Percentiles rank a stretch among this genome's conserved stretches.
phyloP scores from a whole-genome alignment of 2,113 vertebrate species.

The Seriola quinqueradiata region DNA sequence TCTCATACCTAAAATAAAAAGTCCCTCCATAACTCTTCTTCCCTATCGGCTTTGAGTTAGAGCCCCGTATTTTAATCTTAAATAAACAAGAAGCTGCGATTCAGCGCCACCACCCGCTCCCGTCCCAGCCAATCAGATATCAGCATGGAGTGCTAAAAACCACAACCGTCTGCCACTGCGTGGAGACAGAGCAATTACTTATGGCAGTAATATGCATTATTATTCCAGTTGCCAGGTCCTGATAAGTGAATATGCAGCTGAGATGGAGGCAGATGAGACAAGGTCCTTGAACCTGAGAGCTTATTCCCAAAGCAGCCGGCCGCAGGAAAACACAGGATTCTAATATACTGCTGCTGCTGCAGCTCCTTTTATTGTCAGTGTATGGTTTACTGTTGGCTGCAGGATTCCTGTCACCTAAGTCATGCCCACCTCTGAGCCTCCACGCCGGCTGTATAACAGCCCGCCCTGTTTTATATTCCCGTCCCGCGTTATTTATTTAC shows the following conservation, averaged over 20 bases:
- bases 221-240: slow-evolving; percentile 74
- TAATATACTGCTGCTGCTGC: slow-evolving; percentile 89
- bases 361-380: slow-evolving; percentile 85
- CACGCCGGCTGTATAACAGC: slow-evolving; percentile 86
- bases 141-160: slow-evolving; percentile 24
- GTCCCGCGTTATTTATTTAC: slow-evolving; percentile 95
- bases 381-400: slow-evolving; percentile 89
- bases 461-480: slow-evolving; percentile 92
- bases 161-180: slow-evolving; percentile 59
- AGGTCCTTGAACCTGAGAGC: slow-evolving; percentile 81
- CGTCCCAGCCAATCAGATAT: slow-evolving; percentile 62
- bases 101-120: neutral
- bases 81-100: slow-evolving; percentile 46
- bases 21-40: slow-evolving; percentile 63
- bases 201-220: slow-evolving; percentile 77
- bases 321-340: slow-evolving; percentile 7
- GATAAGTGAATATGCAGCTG: slow-evolving; percentile 78
- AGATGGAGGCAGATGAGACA: slow-evolving; percentile 46
- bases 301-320: slow-evolving; percentile 18
- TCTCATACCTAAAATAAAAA: slow-evolving; percentile 19
- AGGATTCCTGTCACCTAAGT: slow-evolving; percentile 91
- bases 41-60: slow-evolving; percentile 32
- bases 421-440: slow-evolving; percentile 92
- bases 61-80: slow-evolving; percentile 56
- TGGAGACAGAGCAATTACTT: slow-evolving; percentile 80